Percentiles rank a stretch among this genome's conserved stretches.
These are phyloP conservation scores for Enteromius unitaeniatus DNA, from an alignment of 2,797 vertebrate genomes.

Conservation along the genomic window DNA sequence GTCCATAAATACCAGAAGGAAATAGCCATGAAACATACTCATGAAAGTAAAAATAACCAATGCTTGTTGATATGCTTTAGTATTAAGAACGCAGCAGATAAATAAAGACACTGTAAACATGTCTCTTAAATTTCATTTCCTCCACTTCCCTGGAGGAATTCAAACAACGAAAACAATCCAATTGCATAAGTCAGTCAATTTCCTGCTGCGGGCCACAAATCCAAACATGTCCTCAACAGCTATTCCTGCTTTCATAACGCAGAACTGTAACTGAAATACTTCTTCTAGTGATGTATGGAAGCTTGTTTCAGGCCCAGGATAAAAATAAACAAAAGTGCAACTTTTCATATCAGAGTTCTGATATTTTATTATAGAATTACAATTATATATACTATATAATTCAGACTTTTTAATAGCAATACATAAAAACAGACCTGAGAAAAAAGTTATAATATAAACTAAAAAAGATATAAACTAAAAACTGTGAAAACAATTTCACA, in stretches of 20 bases:
- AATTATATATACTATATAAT: neutral
- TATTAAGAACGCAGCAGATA: neutral
- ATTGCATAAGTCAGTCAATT: neutral
- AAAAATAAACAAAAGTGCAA: neutral
- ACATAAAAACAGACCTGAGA: neutral
- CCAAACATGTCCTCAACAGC: neutral
- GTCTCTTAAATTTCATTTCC: neutral
- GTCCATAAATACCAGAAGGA: neutral
- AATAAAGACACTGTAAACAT: neutral
- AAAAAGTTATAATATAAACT: too few relatives aligned
- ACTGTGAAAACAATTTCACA: neutral
- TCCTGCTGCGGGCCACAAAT: neutral
- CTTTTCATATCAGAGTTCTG: neutral
- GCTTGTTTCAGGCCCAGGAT: neutral
- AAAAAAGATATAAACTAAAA: too few relatives aligned
- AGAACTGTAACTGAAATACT: neutral
- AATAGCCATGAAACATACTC: neutral
- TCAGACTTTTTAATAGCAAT: neutral
- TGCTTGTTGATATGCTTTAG: neutral
- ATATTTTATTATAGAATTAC: neutral
- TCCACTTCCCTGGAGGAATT: neutral
- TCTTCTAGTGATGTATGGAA: neutral
- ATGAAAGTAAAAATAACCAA: neutral
- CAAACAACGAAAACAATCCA: constrained; percentile 12
- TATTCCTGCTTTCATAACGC: neutral